These are phyloP conservation scores for Drosophila monieri DNA, from an alignment of 2,888 invertebrate species.

Conservation along the genomic window DNA sequence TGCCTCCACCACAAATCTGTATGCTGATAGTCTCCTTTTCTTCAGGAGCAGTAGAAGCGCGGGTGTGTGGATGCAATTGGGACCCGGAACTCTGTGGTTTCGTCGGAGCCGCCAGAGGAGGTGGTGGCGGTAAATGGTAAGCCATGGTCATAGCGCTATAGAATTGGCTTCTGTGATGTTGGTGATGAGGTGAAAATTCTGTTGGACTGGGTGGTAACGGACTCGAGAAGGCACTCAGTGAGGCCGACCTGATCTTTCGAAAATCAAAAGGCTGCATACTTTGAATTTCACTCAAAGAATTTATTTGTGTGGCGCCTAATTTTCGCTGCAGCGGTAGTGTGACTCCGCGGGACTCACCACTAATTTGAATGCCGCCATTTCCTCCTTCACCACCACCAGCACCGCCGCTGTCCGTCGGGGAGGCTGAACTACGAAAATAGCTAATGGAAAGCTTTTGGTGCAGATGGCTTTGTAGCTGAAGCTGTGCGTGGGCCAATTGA, in stretches of 20 bases:
- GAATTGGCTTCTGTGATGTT: slow-evolving; percentile 85
- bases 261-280: slow-evolving; percentile 98
- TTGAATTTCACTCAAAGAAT: slow-evolving; percentile 94
- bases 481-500: slow-evolving; percentile 82
- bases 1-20: slow-evolving; percentile 32
- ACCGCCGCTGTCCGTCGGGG: slow-evolving; percentile 43
- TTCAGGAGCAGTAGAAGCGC: slow-evolving; percentile 39
- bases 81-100: background rate
- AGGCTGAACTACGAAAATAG: slow-evolving; percentile 81
- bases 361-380: slow-evolving; percentile 9
- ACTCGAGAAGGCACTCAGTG: slow-evolving; percentile 84
- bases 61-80: slow-evolving; percentile 65
- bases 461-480: slow-evolving; percentile 83
- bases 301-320: slow-evolving; percentile 81
- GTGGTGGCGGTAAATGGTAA: slow-evolving; percentile 86
- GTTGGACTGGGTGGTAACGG: slow-evolving; percentile 76
- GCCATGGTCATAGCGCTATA: slow-evolving; percentile 87
- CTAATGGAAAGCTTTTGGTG: slow-evolving; percentile 83
- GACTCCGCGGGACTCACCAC: background rate
- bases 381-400: background rate
- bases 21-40: slow-evolving; percentile 36
- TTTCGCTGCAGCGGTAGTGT: background rate
- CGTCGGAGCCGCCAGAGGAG: slow-evolving; percentile 15
- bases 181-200: slow-evolving; percentile 81
- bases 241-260: slow-evolving; percentile 87